phyloP scores from a whole-genome alignment of 2,113 vertebrate species.

The Oophaga pumilio region DNA sequence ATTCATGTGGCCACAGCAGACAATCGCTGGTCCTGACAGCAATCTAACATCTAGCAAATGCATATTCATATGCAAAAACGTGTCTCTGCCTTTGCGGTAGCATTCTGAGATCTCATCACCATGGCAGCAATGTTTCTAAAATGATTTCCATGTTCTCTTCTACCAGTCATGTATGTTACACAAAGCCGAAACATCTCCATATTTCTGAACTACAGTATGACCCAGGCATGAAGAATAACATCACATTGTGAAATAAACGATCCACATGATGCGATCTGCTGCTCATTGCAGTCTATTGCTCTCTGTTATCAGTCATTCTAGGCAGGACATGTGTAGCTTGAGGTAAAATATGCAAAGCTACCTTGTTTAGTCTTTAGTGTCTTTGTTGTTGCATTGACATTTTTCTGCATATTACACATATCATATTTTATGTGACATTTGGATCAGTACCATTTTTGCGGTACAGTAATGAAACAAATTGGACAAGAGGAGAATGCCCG shows the following conservation, averaged over 20 bases:
- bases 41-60: too few relatives aligned
- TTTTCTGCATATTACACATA: too few relatives aligned
- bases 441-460: neutral
- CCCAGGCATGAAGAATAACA: neutral
- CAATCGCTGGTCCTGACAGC: too few relatives aligned
- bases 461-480: too few relatives aligned
- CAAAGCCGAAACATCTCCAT: neutral
- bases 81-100: neutral
- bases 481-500: too few relatives aligned
- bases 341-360: neutral
- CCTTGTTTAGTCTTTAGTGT: neutral
- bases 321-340: neutral
- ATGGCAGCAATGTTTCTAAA: neutral
- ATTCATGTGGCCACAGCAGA: too few relatives aligned
- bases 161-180: neutral
- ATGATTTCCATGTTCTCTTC: neutral
- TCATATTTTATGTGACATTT: neutral
- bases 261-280: neutral
- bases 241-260: neutral
- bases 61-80: neutral
- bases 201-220: neutral
- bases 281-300: neutral
- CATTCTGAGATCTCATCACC: neutral
- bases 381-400: too few relatives aligned
- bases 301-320: neutral